Percentiles rank a stretch among this genome's conserved stretches.
Evolutionary conservation across 2,113 vertebrate species (phyloP).

Genomic region (Asarcornis scutulata): DNA sequence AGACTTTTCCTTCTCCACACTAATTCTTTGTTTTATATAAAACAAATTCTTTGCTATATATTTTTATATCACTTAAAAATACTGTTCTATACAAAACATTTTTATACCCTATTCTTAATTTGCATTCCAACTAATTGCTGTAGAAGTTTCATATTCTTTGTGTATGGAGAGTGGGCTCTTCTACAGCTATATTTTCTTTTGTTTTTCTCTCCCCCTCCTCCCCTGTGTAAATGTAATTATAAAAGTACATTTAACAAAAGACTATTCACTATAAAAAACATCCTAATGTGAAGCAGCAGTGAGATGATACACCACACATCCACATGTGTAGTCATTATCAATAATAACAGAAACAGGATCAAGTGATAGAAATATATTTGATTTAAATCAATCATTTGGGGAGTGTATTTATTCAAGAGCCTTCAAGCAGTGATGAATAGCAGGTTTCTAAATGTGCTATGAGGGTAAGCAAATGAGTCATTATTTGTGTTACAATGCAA

Average conservation of each 20-base stretch:
- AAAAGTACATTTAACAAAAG: background rate
- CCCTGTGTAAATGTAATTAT: background rate
- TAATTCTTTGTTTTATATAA: background rate
- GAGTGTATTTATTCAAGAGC: conserved; percentile 20
- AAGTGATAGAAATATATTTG: conserved; percentile 31
- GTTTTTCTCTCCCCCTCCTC: background rate
- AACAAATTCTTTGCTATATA: background rate
- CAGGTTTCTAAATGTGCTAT: conserved; percentile 27
- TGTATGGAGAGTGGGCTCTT: background rate
- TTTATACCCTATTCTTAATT: background rate
- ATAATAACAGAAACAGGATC: conserved; percentile 22
- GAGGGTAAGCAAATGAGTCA: conserved; percentile 52
- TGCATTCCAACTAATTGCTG: background rate
- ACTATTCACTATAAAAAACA: background rate
- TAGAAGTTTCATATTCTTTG: conserved; percentile 12
- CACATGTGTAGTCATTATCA: conserved; percentile 13
- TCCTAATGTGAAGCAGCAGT: background rate
- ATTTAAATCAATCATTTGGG: background rate
- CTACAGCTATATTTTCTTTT: background rate
- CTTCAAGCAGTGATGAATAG: background rate
- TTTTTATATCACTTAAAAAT: background rate
- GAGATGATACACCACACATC: background rate
- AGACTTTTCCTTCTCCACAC: background rate
- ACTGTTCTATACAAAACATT: background rate
- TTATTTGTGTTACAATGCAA: conserved; percentile 30